Conservation (phyloP, 2,113 vertebrate species). For the Corynorhinus townsendii region DNA sequence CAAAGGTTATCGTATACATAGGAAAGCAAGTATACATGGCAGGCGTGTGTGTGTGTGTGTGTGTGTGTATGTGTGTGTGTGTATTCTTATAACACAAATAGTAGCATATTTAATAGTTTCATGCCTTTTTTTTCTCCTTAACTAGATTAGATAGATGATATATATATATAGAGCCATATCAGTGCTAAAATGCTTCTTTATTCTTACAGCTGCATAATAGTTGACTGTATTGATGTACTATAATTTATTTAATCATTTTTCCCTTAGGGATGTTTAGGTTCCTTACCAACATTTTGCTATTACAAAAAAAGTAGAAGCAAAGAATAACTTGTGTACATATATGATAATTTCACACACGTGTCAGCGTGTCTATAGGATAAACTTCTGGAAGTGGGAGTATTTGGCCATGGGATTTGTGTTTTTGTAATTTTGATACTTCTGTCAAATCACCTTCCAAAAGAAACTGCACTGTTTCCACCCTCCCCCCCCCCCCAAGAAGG, state of each 20-base stretch:
- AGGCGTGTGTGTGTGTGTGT: neutral
- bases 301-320: neutral
- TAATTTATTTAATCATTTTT: slow-evolving; percentile 4
- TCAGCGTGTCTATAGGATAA: neutral
- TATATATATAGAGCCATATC: neutral
- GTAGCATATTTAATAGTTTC: neutral
- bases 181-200: neutral
- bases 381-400: neutral
- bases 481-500: slow-evolving; percentile 26
- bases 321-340: neutral
- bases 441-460: slow-evolving; percentile 37
- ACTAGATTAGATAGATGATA: neutral
- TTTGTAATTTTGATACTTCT: slow-evolving; percentile 17
- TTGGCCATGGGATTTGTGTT: slow-evolving; percentile 35
- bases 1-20: neutral
- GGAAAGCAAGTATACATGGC: neutral
- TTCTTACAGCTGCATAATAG: neutral
- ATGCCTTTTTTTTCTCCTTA: neutral
- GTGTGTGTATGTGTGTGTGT: neutral
- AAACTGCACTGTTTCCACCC: slow-evolving; percentile 15
- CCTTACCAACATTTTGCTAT: slow-evolving; percentile 7
- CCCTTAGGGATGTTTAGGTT: neutral
- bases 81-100: neutral
- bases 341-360: neutral
- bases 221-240: neutral